Evolutionary conservation across 92 coral and sea anemone species (phyloP), one percentile per base, ranked within the genome.

Genomic region (Porites rus): DNA sequence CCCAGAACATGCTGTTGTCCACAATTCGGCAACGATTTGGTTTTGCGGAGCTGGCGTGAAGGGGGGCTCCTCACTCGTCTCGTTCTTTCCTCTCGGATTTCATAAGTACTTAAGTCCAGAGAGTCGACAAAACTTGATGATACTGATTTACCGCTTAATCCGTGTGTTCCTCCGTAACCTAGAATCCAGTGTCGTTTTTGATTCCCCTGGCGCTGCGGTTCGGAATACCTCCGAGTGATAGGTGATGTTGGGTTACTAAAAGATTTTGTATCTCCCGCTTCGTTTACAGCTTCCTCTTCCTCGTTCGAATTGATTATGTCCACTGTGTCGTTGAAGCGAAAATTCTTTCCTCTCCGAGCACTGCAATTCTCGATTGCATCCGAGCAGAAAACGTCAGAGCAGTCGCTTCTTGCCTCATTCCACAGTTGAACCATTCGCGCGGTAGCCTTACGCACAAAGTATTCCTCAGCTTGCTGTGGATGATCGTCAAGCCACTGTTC

Each of bases 401-500:
- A 88, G 84, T 86, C 88, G 86, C 86, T 83, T 72, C 91, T 80
- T 78, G 94, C 84, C 64, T 93, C 93, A 77, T 91, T 94, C 99
- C 99, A 97, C 80, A 92, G 88, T 69, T 88, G 91, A 65, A 97
- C 96, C 94, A 97, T 95, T 19, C 94, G 98, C 80, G 88, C 90
- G 22, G 94, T 95, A 67, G 94, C 98, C 82, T 97, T 97, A 64
- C 96, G 90, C 69, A 90, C 98, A 87, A 97, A 95, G 82, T 97
- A 97, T 69, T 97, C 98, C 81, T 93, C 98, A 51, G 98, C 88
- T 71, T 82, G 92, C 59, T 90, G 86, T 6, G 88, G 94, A 79
- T 97, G 95, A 50, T 90, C 98, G 72, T 97, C 98, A 3, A 97
- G 96, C 99, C 99, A 97, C 89, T 90, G 84, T 86, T 97, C 97